Percentiles rank a stretch among this genome's conserved stretches.
phyloP scores from a whole-genome alignment of 1,140 invertebrate genomes.

The Nylanderia fulva region DNA sequence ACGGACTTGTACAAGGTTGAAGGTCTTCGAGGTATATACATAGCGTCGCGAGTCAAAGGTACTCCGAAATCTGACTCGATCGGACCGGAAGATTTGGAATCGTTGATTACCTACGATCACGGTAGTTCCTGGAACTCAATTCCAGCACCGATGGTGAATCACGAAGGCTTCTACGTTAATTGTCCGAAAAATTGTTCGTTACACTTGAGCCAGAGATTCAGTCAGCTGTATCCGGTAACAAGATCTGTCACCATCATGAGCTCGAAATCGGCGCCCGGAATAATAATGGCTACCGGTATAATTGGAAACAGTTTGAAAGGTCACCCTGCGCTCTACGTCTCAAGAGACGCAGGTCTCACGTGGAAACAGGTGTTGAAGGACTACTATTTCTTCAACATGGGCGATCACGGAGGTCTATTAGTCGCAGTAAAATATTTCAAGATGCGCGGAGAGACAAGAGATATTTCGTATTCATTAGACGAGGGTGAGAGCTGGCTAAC shows the following conservation, averaged over 20 bases:
- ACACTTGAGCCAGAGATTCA: constrained; percentile 95
- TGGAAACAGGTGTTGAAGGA: constrained; percentile 94
- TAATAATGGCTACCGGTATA: constrained; percentile 94
- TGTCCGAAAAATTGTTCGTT: constrained; percentile 92
- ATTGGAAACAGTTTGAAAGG: constrained; percentile 92
- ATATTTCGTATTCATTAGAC: constrained; percentile 94
- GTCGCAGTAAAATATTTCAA: constrained; percentile 94
- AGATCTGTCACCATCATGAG: constrained; percentile 93
- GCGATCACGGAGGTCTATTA: constrained; percentile 95
- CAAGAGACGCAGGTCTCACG: constrained; percentile 93
- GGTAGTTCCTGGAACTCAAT: constrained; percentile 94
- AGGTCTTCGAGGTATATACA: constrained; percentile 95
- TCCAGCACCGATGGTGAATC: constrained; percentile 89
- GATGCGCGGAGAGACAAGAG: constrained; percentile 90
- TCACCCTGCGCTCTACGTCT: constrained; percentile 93
- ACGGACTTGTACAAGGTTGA: constrained; percentile 96
- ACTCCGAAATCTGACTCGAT: constrained; percentile 86
- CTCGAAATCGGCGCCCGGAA: constrained; percentile 94
- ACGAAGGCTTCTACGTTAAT: constrained; percentile 88
- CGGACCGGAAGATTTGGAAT: constrained; percentile 90
- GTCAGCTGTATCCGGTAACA: constrained; percentile 92
- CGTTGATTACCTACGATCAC: constrained; percentile 95
- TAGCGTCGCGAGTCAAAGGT: constrained; percentile 92
- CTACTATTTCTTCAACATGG: constrained; percentile 95
- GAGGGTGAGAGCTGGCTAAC: constrained; percentile 93